Evolutionary conservation across 2,888 invertebrate genomes (phyloP), one percentile per base, ranked within the genome.

Genomic region (Athetis lepigone): DNA sequence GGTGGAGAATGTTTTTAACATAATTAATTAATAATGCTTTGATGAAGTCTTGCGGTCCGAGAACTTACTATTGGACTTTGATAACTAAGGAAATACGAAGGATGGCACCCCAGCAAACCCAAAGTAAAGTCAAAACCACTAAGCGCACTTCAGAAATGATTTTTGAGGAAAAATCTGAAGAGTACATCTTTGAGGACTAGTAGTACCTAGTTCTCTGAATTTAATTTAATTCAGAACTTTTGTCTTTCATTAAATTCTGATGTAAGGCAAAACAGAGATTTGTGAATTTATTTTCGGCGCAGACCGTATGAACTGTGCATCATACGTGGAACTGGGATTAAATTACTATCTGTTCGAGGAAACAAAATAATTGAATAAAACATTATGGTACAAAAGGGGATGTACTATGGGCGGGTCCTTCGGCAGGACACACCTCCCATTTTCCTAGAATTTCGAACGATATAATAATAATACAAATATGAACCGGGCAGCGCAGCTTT

Each of bases 351-450:
- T 29, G 23, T 37, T 29, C 23, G 7, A 39, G 45, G 37, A 23
- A 33, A 65, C 8, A 9, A 43, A 25, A 47, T 42, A 8, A 54
- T 52, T 47, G 37, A 8, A 18, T 49, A 29, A 2, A 37, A 37
- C 52, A 69, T 69, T 27, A 37, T 49, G 6, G 0, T 43, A 4
- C 33, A 36, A 49, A 54, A 27, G 33, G 39, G 45, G 54, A n/a
- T 21, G 62, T 2, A 23, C 18, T 8, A 23, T 45, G 49, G 70
- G 54, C 49, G 52, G 47, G 36, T 51, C 37, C 1, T 19, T 4
- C 13, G 25, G 49, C 8, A 16, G 29, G 54, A 54, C 42, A 47
- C 52, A 36, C 61, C 70, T 52, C 25, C 33, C 37, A 21, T 16
- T 61, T 51, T 46, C 61, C 23, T 19, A 27, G 62, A 54, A 54